Base-by-base conservation (phyloP, 92 coral and sea anemone species). In the Zoanthus gigantus region DNA sequence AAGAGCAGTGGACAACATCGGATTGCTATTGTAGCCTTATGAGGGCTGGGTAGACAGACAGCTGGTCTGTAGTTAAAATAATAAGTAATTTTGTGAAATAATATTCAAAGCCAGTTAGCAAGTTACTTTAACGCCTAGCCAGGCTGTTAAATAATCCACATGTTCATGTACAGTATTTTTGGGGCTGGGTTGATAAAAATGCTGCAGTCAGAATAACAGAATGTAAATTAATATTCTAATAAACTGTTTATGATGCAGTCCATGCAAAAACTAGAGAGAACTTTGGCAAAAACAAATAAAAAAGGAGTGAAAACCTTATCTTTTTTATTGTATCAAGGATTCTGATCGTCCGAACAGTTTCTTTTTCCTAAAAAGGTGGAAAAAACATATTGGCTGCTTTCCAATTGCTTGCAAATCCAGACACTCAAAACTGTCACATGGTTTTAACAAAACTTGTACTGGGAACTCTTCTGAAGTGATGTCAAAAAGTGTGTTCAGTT, bases 1-100 rank as follows among this genome's bases (percentile, higher is more conserved):
- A 97, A 97, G 17, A 93, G 83, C 60, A 92, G 77, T 6, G 99
- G 99, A 52, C 99, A 97, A 78, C 97, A 97, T 44, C 95, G 88
- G 66, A 97, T 98, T 29, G 99, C 98, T 34, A 97, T 91, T 6
- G 99, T 94, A 46, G 99, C 96, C 87, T 97, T 97, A 78, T 97
- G 94, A 12, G 98, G 94, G 37, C 97, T 96, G 32, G 98, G 99
- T 44, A 95, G 92, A 80, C 92, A 97, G n/a, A 93, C 85, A 0
- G 96, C 98, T 74, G 99, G 99, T 71, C 99, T 97, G 92, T 23
- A 3, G 3, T 18, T 18, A 77, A 45, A 77, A 31, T 7, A 16
- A 12, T 6, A 30, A 69, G 4, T 28, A 63, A 28, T 9, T 18
- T 17, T 5, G 30, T 63, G 29, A 63, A 63, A 37, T 37, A 63